Base-by-base conservation (phyloP, 2,113 vertebrate genomes). In the Grantiella picta region DNA sequence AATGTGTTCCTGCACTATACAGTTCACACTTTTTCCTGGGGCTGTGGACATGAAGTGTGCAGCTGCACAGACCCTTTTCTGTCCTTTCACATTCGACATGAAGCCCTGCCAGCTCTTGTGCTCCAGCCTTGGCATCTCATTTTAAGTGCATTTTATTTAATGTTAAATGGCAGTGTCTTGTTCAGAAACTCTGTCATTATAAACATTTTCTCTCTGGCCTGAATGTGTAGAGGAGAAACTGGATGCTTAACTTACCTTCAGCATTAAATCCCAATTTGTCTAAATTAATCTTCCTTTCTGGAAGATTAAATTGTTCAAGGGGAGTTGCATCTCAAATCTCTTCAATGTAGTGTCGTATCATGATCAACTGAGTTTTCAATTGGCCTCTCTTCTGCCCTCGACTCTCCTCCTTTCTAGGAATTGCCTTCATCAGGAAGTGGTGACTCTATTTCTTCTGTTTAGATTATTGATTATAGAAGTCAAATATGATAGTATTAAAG, bases 1-100 rank as follows among this genome's bases (percentile, higher is more conserved):
- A 28, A 0, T 11, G 19, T 83, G n/a, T 38, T 70, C 11, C 12
- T 76, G 35, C 28, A 29, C 52, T 42, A 0, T 44, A 7, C 3
- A 5, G 36, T 47, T 49, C 21, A 16, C 10, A 68, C 28, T 15
- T 71, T 72, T 49, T 53, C 15, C 11, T 71, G 29, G 49, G 7
- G 21, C 24, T 31, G 66, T 33, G 45, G 36, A 24, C 8, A 7
- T 23, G 33, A 22, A 29, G 23, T 6, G 2, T 64, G 56, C 49
- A 63, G n/a, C 53, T 9, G 2, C 36, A 22, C 9, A 24, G 75
- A 44, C 10, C 9, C 15, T 49, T 15, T 60, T 79, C 52, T 89
- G 17, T 73, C 40, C 27, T 80, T 82, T 38, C 35, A 14, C 2
- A 5, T 60, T 27, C 0, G 1, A 5, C 7, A 2, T 17, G 28